Conservation (phyloP, 2,113 vertebrate genomes). For the Anoplopoma fimbria region DNA sequence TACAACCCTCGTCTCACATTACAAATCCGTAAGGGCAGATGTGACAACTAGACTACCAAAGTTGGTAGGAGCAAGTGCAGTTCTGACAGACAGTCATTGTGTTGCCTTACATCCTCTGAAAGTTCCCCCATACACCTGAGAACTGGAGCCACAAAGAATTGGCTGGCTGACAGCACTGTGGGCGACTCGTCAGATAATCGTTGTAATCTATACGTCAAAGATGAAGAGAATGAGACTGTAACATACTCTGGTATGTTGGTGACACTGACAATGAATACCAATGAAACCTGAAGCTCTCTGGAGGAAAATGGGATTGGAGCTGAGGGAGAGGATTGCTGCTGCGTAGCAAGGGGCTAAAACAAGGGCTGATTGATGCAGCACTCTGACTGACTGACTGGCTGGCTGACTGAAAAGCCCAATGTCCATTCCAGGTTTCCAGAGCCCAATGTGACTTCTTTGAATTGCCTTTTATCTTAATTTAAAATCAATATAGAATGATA, state of each 20-base stretch:
- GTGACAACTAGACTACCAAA: background rate
- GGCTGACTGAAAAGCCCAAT: background rate
- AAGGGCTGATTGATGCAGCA: slow-evolving; percentile 64
- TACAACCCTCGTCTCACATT: background rate
- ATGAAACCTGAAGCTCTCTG: slow-evolving; percentile 64
- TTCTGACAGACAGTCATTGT: slow-evolving; percentile 22
- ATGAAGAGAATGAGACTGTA: slow-evolving; percentile 39
- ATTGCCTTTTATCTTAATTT: background rate
- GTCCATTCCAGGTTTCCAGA: background rate
- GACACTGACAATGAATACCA: slow-evolving; percentile 66
- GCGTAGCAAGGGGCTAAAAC: slow-evolving; percentile 48
- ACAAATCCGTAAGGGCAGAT: slow-evolving; percentile 11
- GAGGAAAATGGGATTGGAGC: slow-evolving; percentile 46
- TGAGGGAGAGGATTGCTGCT: slow-evolving; percentile 57
- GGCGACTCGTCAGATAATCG: slow-evolving; percentile 22
- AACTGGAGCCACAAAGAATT: slow-evolving; percentile 26
- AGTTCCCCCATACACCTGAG: slow-evolving; percentile 52
- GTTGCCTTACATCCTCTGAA: slow-evolving; percentile 16
- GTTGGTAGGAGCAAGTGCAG: background rate
- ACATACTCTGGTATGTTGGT: slow-evolving; percentile 40
- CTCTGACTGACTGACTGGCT: background rate
- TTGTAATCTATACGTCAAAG: slow-evolving; percentile 23
- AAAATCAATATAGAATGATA: background rate
- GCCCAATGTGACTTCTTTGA: background rate
- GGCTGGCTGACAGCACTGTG: slow-evolving; percentile 21